These are phyloP conservation scores for Oxygymnocypris stewartii DNA, from an alignment of 2,113 vertebrate species.

Conservation along the genomic window DNA sequence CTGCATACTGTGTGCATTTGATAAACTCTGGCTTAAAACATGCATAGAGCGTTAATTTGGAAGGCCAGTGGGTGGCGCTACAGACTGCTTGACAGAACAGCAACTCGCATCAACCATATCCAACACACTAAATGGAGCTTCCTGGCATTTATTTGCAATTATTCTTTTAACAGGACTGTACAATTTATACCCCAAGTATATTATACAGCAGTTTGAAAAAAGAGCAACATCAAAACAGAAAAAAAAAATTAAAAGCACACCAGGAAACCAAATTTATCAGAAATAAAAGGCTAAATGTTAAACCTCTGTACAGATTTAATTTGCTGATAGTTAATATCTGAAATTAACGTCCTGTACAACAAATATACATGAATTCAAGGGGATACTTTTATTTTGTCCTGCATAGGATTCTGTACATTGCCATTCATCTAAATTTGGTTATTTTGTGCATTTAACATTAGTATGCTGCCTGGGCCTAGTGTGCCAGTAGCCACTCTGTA, in stretches of 20 bases:
- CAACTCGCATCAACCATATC: neutral
- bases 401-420: constrained; percentile 91
- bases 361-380: constrained; percentile 91
- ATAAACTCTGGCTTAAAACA: neutral
- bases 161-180: constrained; percentile 79
- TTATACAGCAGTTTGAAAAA: constrained; percentile 83
- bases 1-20: neutral
- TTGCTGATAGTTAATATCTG: constrained; percentile 87
- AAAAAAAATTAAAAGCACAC: constrained; percentile 77
- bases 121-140: constrained; percentile 27
- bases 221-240: constrained; percentile 93
- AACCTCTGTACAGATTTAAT: constrained; percentile 90
- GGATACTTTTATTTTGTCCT: constrained; percentile 86
- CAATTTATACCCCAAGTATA: constrained; percentile 88
- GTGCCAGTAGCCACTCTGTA: constrained; percentile 71
- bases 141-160: constrained; percentile 73
- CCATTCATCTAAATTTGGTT: constrained; percentile 91
- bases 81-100: neutral
- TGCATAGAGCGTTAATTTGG: neutral
- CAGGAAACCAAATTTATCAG: constrained; percentile 84
- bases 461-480: constrained; percentile 78
- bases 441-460: constrained; percentile 83
- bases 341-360: constrained; percentile 93
- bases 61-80: neutral
- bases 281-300: constrained; percentile 76